These are phyloP conservation scores for Drosophila azteca DNA, from an alignment of 1,140 invertebrate genomes.

Conservation along the genomic window DNA sequence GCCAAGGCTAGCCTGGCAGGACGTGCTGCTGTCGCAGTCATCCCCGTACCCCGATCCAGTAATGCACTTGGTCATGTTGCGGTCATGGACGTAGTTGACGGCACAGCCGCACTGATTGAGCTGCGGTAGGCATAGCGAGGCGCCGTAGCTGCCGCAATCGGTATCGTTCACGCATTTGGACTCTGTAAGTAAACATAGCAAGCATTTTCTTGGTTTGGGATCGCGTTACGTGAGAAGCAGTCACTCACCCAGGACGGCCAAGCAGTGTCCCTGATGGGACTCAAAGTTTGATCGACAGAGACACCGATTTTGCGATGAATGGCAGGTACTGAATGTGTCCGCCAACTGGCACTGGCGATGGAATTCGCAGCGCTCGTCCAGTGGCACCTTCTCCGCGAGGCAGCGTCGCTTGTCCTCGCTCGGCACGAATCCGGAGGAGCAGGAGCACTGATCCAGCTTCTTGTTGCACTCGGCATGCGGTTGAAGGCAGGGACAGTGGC, in stretches of 20 bases:
- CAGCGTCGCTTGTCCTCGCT: constrained; percentile 68
- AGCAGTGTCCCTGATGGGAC: constrained; percentile 46
- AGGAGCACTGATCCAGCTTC: constrained; percentile 55
- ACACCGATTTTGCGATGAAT: constrained; percentile 30
- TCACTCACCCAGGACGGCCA: constrained; percentile 54
- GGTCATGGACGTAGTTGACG: constrained; percentile 31
- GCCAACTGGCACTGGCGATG: constrained; percentile 52
- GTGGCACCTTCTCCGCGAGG: constrained; percentile 30
- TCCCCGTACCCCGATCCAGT: constrained; percentile 7
- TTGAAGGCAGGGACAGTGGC: constrained; percentile 62
- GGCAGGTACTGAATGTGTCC: constrained; percentile 57
- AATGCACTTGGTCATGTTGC: constrained; percentile 52
- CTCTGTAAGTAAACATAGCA: constrained; percentile 21
- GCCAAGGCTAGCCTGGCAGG: constrained; percentile 50
- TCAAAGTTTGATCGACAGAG: constrained; percentile 54
- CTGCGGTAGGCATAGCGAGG: constrained; percentile 33
- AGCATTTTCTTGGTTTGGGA: neutral
- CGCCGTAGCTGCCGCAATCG: constrained; percentile 20
- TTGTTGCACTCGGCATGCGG: constrained; percentile 48
- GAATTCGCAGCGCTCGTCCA: constrained; percentile 52
- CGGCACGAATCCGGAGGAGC: constrained; percentile 44
- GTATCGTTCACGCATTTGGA: constrained; percentile 24
- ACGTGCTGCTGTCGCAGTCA: constrained; percentile 29
- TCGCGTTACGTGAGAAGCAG: neutral
- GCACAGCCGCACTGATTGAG: constrained; percentile 52